These are phyloP conservation scores for Holacanthella duospinosa DNA, from an alignment of 2,888 invertebrate genomes.

Conservation along the genomic window DNA sequence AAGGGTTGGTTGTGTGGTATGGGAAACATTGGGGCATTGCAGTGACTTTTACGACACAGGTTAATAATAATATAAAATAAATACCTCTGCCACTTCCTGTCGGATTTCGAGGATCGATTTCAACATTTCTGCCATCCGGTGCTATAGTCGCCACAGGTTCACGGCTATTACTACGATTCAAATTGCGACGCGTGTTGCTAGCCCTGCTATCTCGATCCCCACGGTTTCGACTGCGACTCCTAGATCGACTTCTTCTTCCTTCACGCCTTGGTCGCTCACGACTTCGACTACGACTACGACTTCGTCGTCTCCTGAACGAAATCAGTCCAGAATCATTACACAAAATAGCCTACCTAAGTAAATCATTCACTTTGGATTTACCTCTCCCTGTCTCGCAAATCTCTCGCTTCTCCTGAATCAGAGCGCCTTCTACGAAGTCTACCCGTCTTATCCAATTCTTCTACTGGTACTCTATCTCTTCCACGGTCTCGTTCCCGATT, in stretches of 20 bases:
- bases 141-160: conserved; percentile 26
- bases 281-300: conserved; percentile 39
- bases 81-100: background rate
- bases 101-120: conserved; percentile 11
- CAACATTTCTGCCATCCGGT: conserved; percentile 25
- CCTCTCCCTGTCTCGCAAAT: conserved; percentile 49
- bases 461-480: background rate
- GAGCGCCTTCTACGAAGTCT: conserved; percentile 50
- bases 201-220: conserved; percentile 44
- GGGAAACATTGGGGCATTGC: no score
- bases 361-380: conserved; percentile 45
- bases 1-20: no score
- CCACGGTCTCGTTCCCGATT: background rate
- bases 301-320: conserved; percentile 38
- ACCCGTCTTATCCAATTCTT: conserved; percentile 18
- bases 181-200: background rate
- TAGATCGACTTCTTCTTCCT: conserved; percentile 16
- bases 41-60: no score
- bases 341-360: background rate
- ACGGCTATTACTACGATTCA: background rate
- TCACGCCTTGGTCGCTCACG: conserved; percentile 22
- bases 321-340: background rate
- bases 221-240: conserved; percentile 38
- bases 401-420: conserved; percentile 40
- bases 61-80: no score